Conservation (phyloP, 2,888 invertebrate species). For the Hypsopygia costalis region DNA sequence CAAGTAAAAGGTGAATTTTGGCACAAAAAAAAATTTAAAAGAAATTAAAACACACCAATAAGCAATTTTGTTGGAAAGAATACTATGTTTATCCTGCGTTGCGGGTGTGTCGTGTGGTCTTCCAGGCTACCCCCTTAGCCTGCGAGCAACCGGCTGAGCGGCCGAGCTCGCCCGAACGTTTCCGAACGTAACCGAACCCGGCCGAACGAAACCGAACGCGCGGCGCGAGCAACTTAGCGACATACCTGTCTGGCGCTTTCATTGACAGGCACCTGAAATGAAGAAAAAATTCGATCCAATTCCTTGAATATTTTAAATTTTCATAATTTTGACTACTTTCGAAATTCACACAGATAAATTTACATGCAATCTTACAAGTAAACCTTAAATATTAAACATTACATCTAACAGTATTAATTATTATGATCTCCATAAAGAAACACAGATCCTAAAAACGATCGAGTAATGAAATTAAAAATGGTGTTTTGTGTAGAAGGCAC, state of each 20-base stretch:
- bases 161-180: conserved; percentile 65
- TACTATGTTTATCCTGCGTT: conserved; percentile 73
- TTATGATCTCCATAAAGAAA: neutral
- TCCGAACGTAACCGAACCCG: conserved; percentile 70
- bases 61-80: conserved; percentile 71
- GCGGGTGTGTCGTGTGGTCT: conserved; percentile 75
- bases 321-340: conserved; percentile 45
- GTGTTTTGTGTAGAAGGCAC: conserved; percentile 17
- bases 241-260: conserved; percentile 88
- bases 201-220: conserved; percentile 73
- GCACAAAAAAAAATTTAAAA: conserved; percentile 37
- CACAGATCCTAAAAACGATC: conserved; percentile 11
- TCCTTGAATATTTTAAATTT: conserved; percentile 81
- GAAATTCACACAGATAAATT: conserved; percentile 74
- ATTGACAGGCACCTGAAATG: conserved; percentile 88
- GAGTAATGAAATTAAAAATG: conserved; percentile 26
- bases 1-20: conserved; percentile 31
- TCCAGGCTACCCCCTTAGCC: conserved; percentile 76
- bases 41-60: conserved; percentile 73
- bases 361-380: conserved; percentile 56
- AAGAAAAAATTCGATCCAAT: conserved; percentile 84
- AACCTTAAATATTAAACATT: neutral
- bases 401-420: too few species aligned
- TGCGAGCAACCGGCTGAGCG: conserved; percentile 55
- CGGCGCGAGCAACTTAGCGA: conserved; percentile 68